These are phyloP conservation scores for Fulica atra DNA, from an alignment of 2,113 vertebrate species.

Conservation along the genomic window DNA sequence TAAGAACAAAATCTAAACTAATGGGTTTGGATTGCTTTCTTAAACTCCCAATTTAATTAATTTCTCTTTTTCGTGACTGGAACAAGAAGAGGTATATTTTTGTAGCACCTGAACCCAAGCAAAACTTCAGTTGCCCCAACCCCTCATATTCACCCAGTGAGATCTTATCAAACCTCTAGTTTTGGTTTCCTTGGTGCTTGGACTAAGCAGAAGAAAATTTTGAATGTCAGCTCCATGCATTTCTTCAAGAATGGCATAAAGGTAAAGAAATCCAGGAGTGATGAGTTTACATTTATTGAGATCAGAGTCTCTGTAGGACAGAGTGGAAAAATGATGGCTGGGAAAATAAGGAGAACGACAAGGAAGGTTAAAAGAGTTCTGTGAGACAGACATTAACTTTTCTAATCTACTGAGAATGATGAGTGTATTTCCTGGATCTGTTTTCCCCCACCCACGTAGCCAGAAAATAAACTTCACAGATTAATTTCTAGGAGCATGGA, in stretches of 20 bases:
- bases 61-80: neutral
- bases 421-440: neutral
- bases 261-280: neutral
- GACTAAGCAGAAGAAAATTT: neutral
- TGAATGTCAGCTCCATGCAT: neutral
- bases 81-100: neutral
- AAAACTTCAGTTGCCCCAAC: neutral
- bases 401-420: neutral
- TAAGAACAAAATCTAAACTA: neutral
- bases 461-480: conserved; percentile 21
- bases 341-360: neutral
- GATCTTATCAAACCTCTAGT: neutral
- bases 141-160: neutral
- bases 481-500: neutral
- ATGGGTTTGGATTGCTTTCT: neutral
- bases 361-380: neutral
- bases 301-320: neutral
- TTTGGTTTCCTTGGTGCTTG: neutral
- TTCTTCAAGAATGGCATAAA: neutral
- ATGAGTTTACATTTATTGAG: neutral
- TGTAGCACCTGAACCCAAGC: neutral
- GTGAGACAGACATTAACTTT: neutral
- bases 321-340: neutral
- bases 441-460: neutral
- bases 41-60: neutral